These are phyloP conservation scores for Gnathonemus longibarbis DNA, from an alignment of 2,113 vertebrate species.

Conservation along the genomic window DNA sequence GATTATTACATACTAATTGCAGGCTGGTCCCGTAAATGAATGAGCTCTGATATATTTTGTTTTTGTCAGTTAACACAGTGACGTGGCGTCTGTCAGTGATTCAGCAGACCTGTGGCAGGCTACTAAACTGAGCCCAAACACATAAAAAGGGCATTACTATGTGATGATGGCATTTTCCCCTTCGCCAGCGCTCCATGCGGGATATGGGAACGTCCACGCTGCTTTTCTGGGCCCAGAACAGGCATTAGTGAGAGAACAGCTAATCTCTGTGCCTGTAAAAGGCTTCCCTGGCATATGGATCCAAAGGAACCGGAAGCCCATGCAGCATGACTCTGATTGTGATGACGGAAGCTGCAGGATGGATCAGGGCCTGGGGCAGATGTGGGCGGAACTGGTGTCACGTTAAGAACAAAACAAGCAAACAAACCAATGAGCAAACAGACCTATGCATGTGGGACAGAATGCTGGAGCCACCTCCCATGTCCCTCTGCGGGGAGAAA, in stretches of 20 bases:
- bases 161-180: background rate
- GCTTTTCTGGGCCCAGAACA: background rate
- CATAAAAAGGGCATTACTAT: background rate
- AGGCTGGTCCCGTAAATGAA: background rate
- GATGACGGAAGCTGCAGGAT: background rate
- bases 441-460: background rate
- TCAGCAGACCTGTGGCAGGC: background rate
- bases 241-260: background rate
- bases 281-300: background rate
- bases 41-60: background rate
- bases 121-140: background rate
- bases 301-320: background rate
- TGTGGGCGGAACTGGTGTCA: background rate
- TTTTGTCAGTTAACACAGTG: background rate
- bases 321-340: background rate
- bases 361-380: background rate
- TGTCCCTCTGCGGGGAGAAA: background rate
- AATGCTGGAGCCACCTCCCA: background rate
- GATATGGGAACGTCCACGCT: background rate
- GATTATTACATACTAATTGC: background rate
- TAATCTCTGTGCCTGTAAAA: background rate
- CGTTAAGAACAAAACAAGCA: background rate
- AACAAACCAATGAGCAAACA: background rate
- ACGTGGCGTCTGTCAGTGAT: background rate
- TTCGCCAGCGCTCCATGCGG: background rate